Evolutionary conservation across 1,140 invertebrate genomes (phyloP).

Genomic region (Nautilus pompilius): DNA sequence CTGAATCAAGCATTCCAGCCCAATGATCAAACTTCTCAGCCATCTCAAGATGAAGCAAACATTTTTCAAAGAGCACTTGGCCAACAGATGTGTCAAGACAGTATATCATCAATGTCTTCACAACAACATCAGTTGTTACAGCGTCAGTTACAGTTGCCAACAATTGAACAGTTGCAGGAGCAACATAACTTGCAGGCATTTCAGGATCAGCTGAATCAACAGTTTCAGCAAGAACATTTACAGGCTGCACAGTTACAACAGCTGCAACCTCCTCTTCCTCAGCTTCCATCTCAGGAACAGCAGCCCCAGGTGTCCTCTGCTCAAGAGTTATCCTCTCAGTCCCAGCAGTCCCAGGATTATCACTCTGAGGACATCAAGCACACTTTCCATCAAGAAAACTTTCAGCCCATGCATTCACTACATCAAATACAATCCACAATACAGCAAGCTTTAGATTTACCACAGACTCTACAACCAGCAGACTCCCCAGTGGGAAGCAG

Average conservation of each 20-base stretch:
- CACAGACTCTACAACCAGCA: too few relatives aligned
- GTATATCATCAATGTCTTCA: slow-evolving; percentile 1
- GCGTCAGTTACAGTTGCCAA: slow-evolving; percentile 16
- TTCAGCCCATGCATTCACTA: not conserved
- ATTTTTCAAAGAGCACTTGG: not conserved
- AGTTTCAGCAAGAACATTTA: slow-evolving; percentile 27
- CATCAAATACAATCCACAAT: not conserved
- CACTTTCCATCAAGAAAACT: not conserved
- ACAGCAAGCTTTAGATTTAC: not conserved
- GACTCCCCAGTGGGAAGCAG: too few relatives aligned
- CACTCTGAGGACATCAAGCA: not conserved
- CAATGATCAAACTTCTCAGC: slow-evolving; percentile 1
- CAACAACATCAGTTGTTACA: slow-evolving; percentile 29
- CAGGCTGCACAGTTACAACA: slow-evolving; percentile 19
- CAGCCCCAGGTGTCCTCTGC: slow-evolving; percentile 7
- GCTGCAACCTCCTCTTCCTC: slow-evolving; percentile 17
- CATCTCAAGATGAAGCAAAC: not conserved
- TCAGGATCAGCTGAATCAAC: slow-evolving; percentile 16
- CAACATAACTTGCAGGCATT: not conserved
- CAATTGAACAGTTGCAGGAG: slow-evolving; percentile 14
- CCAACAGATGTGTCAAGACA: not conserved
- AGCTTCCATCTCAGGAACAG: slow-evolving; percentile 22
- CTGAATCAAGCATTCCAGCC: slow-evolving; percentile 20
- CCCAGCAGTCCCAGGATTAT: not conserved
- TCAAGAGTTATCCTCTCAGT: not conserved